Conservation (phyloP, 2,797 vertebrate species). For the Platalea minor region DNA sequence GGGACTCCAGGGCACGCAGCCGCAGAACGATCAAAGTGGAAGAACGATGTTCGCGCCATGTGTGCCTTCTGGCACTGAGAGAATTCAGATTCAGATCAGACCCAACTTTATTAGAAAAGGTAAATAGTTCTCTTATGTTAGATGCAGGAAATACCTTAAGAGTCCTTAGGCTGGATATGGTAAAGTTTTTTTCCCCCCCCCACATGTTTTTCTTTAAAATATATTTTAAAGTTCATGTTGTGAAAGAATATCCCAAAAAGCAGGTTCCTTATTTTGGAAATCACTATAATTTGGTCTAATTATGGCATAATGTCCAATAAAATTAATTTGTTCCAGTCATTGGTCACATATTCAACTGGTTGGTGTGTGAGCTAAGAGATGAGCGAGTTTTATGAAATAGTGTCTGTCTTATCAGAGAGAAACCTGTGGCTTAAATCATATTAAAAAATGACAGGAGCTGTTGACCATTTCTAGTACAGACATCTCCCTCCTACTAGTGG, state of each 20-base stretch:
- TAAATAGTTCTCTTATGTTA: background rate
- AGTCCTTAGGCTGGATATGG: background rate
- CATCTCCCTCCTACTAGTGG: background rate
- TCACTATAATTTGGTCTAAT: background rate
- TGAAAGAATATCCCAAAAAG: background rate
- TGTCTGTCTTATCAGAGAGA: background rate
- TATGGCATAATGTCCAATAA: background rate
- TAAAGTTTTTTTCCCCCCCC: fast-evolving
- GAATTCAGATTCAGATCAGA: background rate
- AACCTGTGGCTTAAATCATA: background rate
- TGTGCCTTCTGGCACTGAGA: no score
- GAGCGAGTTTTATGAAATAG: background rate
- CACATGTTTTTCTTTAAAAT: background rate
- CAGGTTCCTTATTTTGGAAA: background rate
- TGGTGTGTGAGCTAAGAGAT: background rate
- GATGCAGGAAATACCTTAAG: background rate
- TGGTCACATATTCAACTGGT: background rate
- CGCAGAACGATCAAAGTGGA: no score
- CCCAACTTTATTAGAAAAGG: background rate
- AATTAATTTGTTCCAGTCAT: background rate
- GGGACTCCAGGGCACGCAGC: no score
- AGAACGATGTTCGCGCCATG: no score
- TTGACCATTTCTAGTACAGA: background rate
- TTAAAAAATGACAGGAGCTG: background rate
- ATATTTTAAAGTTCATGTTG: background rate